Evolutionary conservation across 2,888 invertebrate species (phyloP), one percentile per base, ranked within the genome.

Genomic region (Antitype chi): DNA sequence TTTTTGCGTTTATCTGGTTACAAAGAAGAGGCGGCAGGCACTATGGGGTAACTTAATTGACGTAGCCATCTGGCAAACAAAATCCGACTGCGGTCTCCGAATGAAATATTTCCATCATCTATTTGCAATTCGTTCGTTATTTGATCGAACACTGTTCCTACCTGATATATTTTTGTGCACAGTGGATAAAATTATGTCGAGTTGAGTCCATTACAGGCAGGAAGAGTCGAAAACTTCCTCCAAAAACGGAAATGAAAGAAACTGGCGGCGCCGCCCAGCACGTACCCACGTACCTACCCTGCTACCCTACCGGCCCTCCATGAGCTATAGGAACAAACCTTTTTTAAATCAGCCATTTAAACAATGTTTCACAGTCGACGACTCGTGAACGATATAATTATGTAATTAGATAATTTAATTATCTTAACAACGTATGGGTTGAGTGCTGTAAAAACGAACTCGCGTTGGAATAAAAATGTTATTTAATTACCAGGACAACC

Each of bases 241-340:
- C 87, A 88, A 87, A 89, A 90, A 85, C 92, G 94, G 93, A 94
- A 94, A 94, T 93, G 93, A 94, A 93, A 93, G 92, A 91, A 91
- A 90, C 91, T 91, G 91, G 82, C 90, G 90, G 80, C 89, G 90
- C 87, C 91, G 90, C 89, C 88, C 87, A 89, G 90, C 91, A 89
- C 87, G 90, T 89, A 82, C 81, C 81, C 74, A 82, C 72, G 60
- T 78, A 78, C 74, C 68, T 68, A 76, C 78, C 63, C 62, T 47
- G 38, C 62, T 70, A 66, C 76, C 72, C 72, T 71, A 63, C 64
- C 70, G 60, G 70, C 73, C 71, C 74, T 71, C 69, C 38, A 17
- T 47, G 57, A 62, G 71, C 79, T 72, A 52, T 74, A 78, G 47
- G 38, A 57, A 77, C 64, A 78, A 62, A 85, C 88, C 76, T 78